Base-by-base conservation (phyloP, 2,113 vertebrate genomes). In the Catharus bicknelli region DNA sequence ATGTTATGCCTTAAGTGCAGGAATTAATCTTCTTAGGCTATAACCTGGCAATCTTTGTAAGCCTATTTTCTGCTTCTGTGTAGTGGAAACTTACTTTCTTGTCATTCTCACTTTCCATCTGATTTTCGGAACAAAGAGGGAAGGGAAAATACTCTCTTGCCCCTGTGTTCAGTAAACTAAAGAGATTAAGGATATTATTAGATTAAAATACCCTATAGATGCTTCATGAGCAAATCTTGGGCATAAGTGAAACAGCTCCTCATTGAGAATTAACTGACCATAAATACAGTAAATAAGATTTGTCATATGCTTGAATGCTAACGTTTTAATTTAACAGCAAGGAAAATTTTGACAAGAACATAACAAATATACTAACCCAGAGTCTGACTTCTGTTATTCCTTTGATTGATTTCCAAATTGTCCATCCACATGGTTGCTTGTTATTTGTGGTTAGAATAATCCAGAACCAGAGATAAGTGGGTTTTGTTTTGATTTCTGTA, bases 1-100 rank as follows among this genome's bases (percentile, higher is more conserved):
- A 53, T 81, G 42, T 93, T 92, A 78, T 58, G 25, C 54, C 5
- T 79, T 94, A 93, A 88, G 62, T 91, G 53, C n/a, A 78, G 55
- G 73, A 94, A 91, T 97, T 91, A 95, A 96, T 95, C 85, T 90
- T 94, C 22, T 90, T 95, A 75, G 23, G 53, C 53, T 92, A 20
- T 88, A 88, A 90, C 73, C 54, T 90, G 53, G 69, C 82, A 95
- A 70, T 82, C 62, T 94, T 90, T 91, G 47, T 86, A 90, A 96
- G 17, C 83, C 53, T 69, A 18, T 94, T 95, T 95, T 79, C 66
- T 91, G 55, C 75, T 61, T 76, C 38, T 83, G 13, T 27, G 2
- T 88, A 38, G 40, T 61, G 20, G 40, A 86, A 89, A 54, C 64
- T 84, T 86, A 34, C 16, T 82, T 86, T 79, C 32, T 75, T 89